Conservation (phyloP, 2,797 vertebrate species). For the Notolepis coatsorum region DNA sequence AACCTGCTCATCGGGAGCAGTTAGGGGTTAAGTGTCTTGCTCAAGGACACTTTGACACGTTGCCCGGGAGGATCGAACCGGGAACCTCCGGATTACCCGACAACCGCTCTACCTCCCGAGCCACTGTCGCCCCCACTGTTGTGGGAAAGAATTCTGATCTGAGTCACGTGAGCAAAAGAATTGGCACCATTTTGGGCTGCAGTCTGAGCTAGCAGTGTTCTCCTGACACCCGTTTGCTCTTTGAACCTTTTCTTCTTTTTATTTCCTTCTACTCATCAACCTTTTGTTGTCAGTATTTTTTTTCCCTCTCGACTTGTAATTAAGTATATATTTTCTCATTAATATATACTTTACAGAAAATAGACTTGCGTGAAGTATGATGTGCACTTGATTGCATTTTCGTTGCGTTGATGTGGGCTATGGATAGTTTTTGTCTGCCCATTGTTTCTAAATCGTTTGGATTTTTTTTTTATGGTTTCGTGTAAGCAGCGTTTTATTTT, state of each 20-base stretch:
- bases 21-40: too few species aligned
- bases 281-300: slow-evolving; percentile 74
- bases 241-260: slow-evolving; percentile 65
- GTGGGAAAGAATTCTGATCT: too few species aligned
- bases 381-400: slow-evolving; percentile 86
- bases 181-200: too few species aligned
- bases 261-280: slow-evolving; percentile 37
- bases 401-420: slow-evolving; percentile 85
- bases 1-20: too few species aligned
- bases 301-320: slow-evolving; percentile 64
- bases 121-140: too few species aligned
- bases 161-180: too few species aligned
- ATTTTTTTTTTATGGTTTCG: slow-evolving; percentile 84
- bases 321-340: slow-evolving; percentile 85
- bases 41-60: too few species aligned
- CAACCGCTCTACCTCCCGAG: too few species aligned
- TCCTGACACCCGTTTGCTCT: slow-evolving; percentile 30
- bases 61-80: too few species aligned
- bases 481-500: slow-evolving; percentile 90
- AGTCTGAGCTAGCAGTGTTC: too few species aligned
- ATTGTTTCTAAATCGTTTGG: slow-evolving; percentile 80
- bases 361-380: slow-evolving; percentile 86
- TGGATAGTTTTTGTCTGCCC: slow-evolving; percentile 86
- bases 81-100: too few species aligned
- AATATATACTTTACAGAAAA: slow-evolving; percentile 87